Evolutionary conservation across 1,140 invertebrate genomes (phyloP).

Genomic region (Batillaria attramentaria): DNA sequence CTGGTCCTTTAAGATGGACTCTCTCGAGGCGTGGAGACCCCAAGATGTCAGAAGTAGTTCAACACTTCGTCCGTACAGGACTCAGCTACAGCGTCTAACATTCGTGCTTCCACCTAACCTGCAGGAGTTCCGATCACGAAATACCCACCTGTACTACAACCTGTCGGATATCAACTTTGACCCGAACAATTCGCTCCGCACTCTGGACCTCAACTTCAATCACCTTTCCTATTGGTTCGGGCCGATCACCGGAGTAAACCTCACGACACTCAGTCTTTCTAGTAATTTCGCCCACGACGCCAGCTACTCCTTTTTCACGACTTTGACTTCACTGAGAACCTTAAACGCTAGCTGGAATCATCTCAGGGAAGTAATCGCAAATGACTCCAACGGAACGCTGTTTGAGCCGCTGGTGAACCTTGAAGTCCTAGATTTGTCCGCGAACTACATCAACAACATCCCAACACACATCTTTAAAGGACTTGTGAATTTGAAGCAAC

Average conservation of each 20-base stretch:
- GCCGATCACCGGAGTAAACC: conserved; percentile 27
- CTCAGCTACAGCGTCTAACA: too few relatives aligned
- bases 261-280: conserved; percentile 23
- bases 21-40: neutral
- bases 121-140: neutral
- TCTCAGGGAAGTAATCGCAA: conserved; percentile 12
- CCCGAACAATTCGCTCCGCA: conserved; percentile 14
- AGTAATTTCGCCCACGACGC: conserved; percentile 29
- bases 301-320: conserved; percentile 34
- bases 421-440: conserved; percentile 38
- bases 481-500: conserved; percentile 17
- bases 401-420: conserved; percentile 31
- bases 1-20: neutral
- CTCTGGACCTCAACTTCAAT: conserved; percentile 21
- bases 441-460: conserved; percentile 38
- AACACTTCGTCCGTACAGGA: too few relatives aligned
- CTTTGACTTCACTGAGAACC: conserved; percentile 5
- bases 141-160: conserved; percentile 28
- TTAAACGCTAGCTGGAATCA: conserved; percentile 29
- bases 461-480: conserved; percentile 20
- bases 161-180: neutral
- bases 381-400: neutral
- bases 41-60: too few relatives aligned
- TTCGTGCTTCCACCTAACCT: conserved; percentile 38
- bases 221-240: conserved; percentile 28